Conservation (phyloP, 2,797 vertebrate species). For the Zonotrichia albicollis region DNA sequence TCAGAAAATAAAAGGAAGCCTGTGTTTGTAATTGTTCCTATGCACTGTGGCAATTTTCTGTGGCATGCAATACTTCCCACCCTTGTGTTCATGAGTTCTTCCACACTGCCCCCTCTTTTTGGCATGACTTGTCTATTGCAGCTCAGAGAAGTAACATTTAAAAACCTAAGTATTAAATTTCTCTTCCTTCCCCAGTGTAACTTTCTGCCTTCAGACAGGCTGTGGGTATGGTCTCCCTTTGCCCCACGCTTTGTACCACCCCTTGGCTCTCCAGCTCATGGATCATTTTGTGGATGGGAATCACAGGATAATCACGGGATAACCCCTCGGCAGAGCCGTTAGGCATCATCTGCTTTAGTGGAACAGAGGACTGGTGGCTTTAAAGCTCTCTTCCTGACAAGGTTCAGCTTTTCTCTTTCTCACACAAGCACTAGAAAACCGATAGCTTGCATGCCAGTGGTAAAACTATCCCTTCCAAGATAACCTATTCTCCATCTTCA, state of each 20-base stretch:
- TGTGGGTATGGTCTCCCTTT: neutral
- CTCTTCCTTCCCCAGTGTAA: neutral
- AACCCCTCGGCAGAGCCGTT: rapidly evolving
- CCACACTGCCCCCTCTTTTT: neutral
- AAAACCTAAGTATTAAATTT: neutral
- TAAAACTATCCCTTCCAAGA: neutral
- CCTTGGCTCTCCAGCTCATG: neutral
- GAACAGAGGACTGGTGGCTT: neutral
- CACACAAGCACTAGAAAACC: neutral
- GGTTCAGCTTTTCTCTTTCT: neutral
- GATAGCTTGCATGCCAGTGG: neutral
- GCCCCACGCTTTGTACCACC: neutral
- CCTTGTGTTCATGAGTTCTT: neutral
- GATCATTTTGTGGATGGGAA: neutral
- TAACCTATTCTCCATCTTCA: neutral
- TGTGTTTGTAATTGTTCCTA: neutral
- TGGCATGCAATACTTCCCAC: neutral
- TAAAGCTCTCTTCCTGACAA: rapidly evolving
- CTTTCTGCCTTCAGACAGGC: neutral
- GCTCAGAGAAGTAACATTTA: neutral
- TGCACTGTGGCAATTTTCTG: neutral
- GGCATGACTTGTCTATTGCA: neutral
- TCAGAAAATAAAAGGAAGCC: conserved; percentile 7
- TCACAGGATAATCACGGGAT: neutral
- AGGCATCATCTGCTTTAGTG: neutral